Conservation (phyloP, 2,797 vertebrate species). For the Xiphorhynchus erythropygius region DNA sequence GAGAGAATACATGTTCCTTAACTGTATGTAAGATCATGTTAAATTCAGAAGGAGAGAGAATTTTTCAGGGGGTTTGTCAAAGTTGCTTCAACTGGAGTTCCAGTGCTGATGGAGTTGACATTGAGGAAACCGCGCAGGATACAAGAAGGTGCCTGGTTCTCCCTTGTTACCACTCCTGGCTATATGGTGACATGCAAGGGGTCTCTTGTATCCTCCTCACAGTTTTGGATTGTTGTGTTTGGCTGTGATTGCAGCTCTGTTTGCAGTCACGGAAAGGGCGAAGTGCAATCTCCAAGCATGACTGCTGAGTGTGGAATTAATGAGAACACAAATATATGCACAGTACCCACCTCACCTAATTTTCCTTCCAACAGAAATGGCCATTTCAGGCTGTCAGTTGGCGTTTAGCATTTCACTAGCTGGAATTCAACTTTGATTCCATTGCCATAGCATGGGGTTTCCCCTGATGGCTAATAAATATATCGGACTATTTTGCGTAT, state of each 20-base stretch:
- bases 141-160: neutral
- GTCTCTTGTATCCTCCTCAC: neutral
- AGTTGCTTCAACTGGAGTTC: neutral
- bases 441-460: neutral
- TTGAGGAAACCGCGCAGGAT: neutral
- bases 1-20: neutral
- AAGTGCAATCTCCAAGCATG: neutral
- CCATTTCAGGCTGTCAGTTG: neutral
- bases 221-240: neutral
- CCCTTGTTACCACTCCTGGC: neutral
- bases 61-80: neutral
- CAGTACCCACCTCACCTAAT: neutral
- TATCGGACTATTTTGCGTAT: neutral
- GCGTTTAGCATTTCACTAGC: neutral
- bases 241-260: neutral
- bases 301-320: fast-evolving
- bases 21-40: neutral
- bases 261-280: neutral
- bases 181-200: fast-evolving
- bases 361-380: neutral
- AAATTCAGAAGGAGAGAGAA: neutral
- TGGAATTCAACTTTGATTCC: neutral
- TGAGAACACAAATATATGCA: neutral
- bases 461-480: neutral
- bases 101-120: neutral